Conservation (phyloP, 2,888 invertebrate species). For the Criorhina ranunculi region DNA sequence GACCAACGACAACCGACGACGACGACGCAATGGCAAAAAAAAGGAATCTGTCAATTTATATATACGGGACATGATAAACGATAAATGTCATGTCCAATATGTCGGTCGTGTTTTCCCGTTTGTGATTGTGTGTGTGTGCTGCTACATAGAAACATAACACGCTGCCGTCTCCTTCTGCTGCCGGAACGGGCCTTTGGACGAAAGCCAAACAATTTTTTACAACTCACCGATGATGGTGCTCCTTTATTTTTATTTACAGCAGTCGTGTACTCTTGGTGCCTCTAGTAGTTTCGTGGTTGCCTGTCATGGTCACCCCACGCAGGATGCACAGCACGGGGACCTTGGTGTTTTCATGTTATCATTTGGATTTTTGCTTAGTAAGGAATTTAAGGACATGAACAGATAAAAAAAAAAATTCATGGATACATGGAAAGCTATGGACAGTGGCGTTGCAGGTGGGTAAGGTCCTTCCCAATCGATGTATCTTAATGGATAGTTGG, state of each 20-base stretch:
- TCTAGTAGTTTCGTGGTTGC: conserved; percentile 8
- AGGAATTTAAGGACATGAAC: conserved; percentile 16
- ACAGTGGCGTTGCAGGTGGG: neutral
- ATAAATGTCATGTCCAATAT: conserved; percentile 70
- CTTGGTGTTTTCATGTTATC: conserved; percentile 48
- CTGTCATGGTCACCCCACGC: conserved; percentile 39
- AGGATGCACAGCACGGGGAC: conserved; percentile 17
- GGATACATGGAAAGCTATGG: conserved; percentile 1
- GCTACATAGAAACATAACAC: conserved; percentile 28
- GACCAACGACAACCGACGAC: too few relatives aligned
- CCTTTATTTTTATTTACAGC: conserved; percentile 27
- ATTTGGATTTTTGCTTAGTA: conserved; percentile 43
- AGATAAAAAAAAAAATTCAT: conserved; percentile 33
- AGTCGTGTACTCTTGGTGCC: conserved; percentile 22
- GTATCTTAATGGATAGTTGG: conserved; percentile 35
- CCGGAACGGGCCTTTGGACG: conserved; percentile 30
- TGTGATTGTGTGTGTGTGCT: conserved; percentile 22
- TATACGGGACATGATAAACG: conserved; percentile 67
- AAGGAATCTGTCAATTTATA: conserved; percentile 60
- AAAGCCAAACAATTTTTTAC: conserved; percentile 47
- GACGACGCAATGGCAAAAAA: conserved; percentile 2
- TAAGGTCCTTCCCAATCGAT: neutral
- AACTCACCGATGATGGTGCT: conserved; percentile 17
- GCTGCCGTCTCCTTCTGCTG: neutral
- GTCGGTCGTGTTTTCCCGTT: conserved; percentile 44